A percentile compares a stretch with the other conserved stretches of the same genome.
Conservation (phyloP, 2,888 invertebrate species). For the Rugalucina vietnamica region DNA sequence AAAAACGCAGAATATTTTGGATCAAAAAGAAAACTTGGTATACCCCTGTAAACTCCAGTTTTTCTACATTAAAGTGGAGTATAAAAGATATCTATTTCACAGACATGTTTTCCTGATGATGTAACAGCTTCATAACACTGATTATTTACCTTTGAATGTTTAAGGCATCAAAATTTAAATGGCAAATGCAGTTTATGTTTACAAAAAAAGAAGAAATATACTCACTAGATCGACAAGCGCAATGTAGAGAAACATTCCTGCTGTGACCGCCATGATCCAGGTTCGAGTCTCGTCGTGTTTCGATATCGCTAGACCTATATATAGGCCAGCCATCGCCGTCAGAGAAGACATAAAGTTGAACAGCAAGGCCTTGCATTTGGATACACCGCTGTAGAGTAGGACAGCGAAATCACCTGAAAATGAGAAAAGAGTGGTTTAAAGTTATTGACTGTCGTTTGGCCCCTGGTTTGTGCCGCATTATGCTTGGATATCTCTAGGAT, state of each 20-base stretch:
- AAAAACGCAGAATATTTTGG: not conserved
- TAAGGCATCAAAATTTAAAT: too few relatives aligned
- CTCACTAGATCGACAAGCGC: constrained; percentile 85
- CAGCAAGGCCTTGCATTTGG: constrained; percentile 81
- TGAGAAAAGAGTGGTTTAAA: not conserved
- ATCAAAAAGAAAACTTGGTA: too few relatives aligned
- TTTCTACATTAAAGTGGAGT: too few relatives aligned
- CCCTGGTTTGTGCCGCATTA: not conserved
- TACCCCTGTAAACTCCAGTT: too few relatives aligned
- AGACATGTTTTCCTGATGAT: too few relatives aligned
- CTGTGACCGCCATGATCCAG: constrained; percentile 85
- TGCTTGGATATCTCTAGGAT: too few relatives aligned
- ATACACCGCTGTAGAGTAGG: constrained; percentile 84
- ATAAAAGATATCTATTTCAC: too few relatives aligned
- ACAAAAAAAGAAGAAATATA: not conserved
- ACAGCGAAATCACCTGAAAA: constrained; percentile 85
- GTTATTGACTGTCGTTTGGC: not conserved
- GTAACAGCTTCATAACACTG: too few relatives aligned
- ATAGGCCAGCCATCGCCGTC: constrained; percentile 84
- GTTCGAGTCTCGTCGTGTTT: constrained; percentile 72
- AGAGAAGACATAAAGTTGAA: constrained; percentile 84
- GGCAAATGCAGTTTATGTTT: constrained; percentile 66
- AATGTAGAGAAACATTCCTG: constrained; percentile 85
- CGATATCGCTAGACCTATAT: constrained; percentile 82
- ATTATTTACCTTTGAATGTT: too few relatives aligned